Base-by-base conservation (phyloP, 2,797 vertebrate genomes). In the Selene dorsalis region DNA sequence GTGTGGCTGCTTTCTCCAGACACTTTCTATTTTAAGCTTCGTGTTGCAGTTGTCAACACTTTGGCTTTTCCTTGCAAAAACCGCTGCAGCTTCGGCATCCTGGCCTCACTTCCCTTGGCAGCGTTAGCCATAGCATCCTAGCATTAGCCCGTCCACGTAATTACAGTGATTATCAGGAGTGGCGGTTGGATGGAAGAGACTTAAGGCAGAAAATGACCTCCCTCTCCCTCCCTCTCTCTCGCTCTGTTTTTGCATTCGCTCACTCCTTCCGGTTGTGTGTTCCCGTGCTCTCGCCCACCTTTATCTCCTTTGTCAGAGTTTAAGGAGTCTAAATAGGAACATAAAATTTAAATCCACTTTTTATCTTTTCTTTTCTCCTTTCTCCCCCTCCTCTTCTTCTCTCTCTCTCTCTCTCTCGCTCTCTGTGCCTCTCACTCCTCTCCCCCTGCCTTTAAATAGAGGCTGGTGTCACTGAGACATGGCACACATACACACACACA, bases 121-220 rank as follows among this genome's bases (percentile, higher is more conserved):
- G 57, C 9, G 83, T 72, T 79, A 79, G 77, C 66, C 0, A 35
- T 50, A 86, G 84, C 77, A 86, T 88, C 85, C 79, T 87, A 80
- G 79, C 81, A 86, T 91, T 86, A 90, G 39, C 61, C 22, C 1
- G 67, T 74, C 84, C 41, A 11, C 17, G 16, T 84, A 82, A 90
- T 89, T 75, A 88, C 80, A 80, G 87, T 85, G 72, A 87, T 91
- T 72, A 88, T 30, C 63, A 62, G 4, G 47, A 43, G 30, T 48
- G 16, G 1, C 20, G 50, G 30, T 32, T 18, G 66, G 6, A 28
- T 18, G 56, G 43, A 52, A 35, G 60, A 59, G 12, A 60, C 65
- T 47, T 30, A 0, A 16, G 76, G 41, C 73, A 68, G 41, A 43
- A 39, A 60, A 30, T 67, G 63, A 78, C 78, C 64, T 43, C 65